These are phyloP conservation scores for Cotesia glomerata DNA, from an alignment of 1,140 invertebrate genomes.

Conservation along the genomic window DNA sequence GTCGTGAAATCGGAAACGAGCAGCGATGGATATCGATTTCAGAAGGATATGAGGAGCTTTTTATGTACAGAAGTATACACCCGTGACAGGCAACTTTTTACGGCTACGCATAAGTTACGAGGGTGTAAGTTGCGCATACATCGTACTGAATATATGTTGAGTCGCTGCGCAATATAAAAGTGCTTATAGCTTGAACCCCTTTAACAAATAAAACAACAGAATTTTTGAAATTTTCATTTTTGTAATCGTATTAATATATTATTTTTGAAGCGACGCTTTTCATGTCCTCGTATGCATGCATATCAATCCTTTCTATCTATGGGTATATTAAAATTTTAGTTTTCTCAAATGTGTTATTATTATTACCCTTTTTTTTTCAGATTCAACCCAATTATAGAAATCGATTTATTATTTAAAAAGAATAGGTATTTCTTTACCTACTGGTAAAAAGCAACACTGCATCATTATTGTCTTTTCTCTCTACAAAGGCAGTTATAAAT, in stretches of 20 bases:
- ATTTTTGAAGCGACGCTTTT: background rate
- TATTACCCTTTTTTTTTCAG: background rate
- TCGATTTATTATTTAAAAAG: no score
- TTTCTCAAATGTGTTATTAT: no score
- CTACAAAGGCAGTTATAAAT: conserved; percentile 4
- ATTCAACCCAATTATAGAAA: no score
- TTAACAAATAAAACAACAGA: background rate
- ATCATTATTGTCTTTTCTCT: conserved; percentile 1
- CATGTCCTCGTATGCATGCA: no score
- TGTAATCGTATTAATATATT: background rate
- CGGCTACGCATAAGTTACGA: conserved; percentile 27
- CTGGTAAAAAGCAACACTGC: background rate
- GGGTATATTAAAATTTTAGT: no score
- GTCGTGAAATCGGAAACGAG: background rate
- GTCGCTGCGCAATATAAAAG: conserved; percentile 23
- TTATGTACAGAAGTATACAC: conserved; percentile 31
- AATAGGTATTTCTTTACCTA: no score
- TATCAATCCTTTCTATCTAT: no score
- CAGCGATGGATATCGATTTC: conserved; percentile 15
- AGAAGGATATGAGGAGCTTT: conserved; percentile 14
- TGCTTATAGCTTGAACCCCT: conserved; percentile 15
- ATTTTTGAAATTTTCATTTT: background rate
- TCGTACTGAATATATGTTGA: conserved; percentile 20
- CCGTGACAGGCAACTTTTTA: conserved; percentile 35
- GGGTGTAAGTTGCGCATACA: conserved; percentile 21